Evolutionary conservation across 2,113 vertebrate species (phyloP).

Genomic region (Hyla sarda): DNA sequence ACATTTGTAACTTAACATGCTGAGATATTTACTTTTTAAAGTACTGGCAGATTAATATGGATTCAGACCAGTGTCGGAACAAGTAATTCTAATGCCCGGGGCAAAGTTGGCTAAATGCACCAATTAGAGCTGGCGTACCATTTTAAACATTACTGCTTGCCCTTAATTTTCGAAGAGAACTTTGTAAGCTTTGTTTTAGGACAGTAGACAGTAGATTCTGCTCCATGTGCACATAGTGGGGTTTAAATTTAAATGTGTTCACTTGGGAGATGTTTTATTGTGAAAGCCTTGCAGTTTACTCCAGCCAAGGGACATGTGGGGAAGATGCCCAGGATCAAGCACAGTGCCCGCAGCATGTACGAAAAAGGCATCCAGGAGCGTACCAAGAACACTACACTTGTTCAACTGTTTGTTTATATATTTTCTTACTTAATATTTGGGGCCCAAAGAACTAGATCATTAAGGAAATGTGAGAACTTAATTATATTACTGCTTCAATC

Average conservation of each 20-base stretch:
- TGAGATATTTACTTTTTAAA: conserved; percentile 18
- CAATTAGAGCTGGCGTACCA: neutral
- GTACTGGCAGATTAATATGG: neutral
- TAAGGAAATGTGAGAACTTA: too few species aligned
- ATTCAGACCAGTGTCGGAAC: neutral
- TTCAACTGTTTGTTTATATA: neutral
- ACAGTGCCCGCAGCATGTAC: neutral
- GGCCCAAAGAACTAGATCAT: neutral
- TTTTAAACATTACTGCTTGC: neutral
- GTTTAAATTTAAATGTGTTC: neutral
- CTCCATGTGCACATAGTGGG: neutral
- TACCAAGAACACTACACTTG: neutral
- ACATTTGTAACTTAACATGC: neutral
- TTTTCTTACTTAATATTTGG: neutral
- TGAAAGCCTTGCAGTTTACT: neutral
- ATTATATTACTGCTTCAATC: neutral
- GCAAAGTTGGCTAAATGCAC: neutral
- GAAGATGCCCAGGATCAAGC: neutral
- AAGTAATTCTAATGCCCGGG: neutral
- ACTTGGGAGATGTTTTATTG: neutral
- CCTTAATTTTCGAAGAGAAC: neutral
- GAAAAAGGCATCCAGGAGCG: neutral
- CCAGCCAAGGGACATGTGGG: neutral
- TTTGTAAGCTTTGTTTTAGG: neutral
- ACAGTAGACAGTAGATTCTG: neutral